Conservation (phyloP, 2,888 invertebrate species). For the Sarcophaga rosellei region DNA sequence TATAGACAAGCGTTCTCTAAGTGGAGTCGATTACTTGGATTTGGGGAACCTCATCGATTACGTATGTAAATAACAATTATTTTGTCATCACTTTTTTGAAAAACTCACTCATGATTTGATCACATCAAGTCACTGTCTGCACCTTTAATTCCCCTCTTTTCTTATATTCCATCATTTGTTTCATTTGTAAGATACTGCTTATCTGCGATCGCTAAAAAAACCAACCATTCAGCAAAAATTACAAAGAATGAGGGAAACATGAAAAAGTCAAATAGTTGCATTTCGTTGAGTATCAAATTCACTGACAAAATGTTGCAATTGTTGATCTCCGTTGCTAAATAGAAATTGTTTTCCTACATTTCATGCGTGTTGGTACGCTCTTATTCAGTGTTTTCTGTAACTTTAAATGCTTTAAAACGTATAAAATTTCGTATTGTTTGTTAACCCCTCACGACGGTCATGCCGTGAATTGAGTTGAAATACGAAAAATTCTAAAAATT, state of each 20-base stretch:
- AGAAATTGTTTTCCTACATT: constrained; percentile 33
- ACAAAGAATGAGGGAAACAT: background rate
- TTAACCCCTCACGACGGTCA: constrained; percentile 50
- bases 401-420: constrained; percentile 42
- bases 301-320: constrained; percentile 63
- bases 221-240: constrained; percentile 23
- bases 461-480: constrained; percentile 29
- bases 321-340: constrained; percentile 20
- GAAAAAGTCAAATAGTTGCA: constrained; percentile 47
- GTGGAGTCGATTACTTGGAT: too few relatives aligned
- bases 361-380: background rate
- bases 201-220: constrained; percentile 37
- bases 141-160: constrained; percentile 36
- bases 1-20: too few relatives aligned
- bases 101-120: background rate
- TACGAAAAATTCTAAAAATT: too few relatives aligned
- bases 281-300: constrained; percentile 59
- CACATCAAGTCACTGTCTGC: background rate
- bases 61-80: too few relatives aligned
- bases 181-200: constrained; percentile 18
- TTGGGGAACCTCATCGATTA: too few relatives aligned
- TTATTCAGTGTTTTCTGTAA: background rate
- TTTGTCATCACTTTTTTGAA: too few relatives aligned
- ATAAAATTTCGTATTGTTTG: constrained; percentile 60
- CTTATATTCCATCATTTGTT: background rate